Evolutionary conservation across 2,797 vertebrate species (phyloP).

Genomic region (Pipistrellus kuhlii): DNA sequence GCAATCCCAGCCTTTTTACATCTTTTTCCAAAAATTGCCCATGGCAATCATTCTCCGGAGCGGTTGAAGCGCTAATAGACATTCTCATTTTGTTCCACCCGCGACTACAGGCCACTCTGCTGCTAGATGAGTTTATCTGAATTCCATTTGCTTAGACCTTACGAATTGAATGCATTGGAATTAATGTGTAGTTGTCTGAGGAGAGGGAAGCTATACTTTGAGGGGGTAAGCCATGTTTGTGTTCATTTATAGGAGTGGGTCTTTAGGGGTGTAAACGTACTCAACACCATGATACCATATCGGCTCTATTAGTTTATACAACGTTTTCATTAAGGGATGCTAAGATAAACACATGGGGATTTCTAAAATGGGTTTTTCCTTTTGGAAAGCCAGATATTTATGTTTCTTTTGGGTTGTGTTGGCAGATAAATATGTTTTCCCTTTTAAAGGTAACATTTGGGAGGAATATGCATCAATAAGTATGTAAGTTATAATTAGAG

Average conservation of each 20-base stretch:
- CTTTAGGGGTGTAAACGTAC: constrained; percentile 11
- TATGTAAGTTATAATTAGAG: constrained; percentile 34
- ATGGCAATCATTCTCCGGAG: constrained; percentile 10
- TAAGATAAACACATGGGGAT: constrained; percentile 26
- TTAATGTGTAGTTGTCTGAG: constrained; percentile 65
- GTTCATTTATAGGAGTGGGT: constrained; percentile 58
- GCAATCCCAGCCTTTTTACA: constrained; percentile 38
- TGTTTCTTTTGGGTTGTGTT: constrained; percentile 51
- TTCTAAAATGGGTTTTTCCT: constrained; percentile 59
- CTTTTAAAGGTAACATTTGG: constrained; percentile 51
- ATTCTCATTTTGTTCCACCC: constrained; percentile 56
- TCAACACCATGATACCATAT: not conserved
- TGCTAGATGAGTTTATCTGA: constrained; percentile 63
- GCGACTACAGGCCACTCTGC: not conserved
- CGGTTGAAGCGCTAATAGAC: constrained; percentile 59
- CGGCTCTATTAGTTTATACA: constrained; percentile 37
- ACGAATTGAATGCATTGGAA: constrained; percentile 76
- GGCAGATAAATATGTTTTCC: constrained; percentile 49
- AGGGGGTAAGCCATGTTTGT: constrained; percentile 52
- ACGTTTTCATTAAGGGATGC: constrained; percentile 58
- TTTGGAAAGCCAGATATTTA: constrained; percentile 47
- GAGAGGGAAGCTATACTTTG: constrained; percentile 51
- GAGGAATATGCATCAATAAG: constrained; percentile 55
- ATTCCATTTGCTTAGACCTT: constrained; percentile 70
- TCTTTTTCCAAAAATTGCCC: constrained; percentile 57